Base-by-base conservation (phyloP, 2,888 invertebrate species). In the Muschampia plurimacula region DNA sequence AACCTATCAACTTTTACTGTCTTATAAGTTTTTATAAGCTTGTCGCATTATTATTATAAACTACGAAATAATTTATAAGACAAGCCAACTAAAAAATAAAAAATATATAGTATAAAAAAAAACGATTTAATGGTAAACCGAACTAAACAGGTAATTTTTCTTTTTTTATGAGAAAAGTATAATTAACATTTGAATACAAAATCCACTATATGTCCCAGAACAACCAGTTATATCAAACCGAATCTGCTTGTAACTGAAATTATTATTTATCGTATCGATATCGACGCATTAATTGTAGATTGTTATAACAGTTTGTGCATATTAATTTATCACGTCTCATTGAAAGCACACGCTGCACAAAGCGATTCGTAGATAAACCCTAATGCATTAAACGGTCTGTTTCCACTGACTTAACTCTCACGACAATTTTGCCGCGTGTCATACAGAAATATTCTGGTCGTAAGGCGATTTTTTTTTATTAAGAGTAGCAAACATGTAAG, bases 201-300 rank as follows among this genome's bases (percentile, higher is more conserved):
- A 22, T 52, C 8, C 15, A 49, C 15, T 22, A 13, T 15, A 15
- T 49, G n/a, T n/a, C 46, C 46, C 46, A 46, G 46, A 46, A 46
- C 13, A 13, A 13, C 0, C 13, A 13, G 5, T 49, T 41, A 41
- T 41, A 52, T 52, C 55, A 10, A 44, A 28, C 55, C 44, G 22
- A 55, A 41, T 52, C 60, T 28, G 8, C 36, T 2, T 28, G 44
- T 74, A 32, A 55, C 62, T 62, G 36, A 52, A 73, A 70, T 70
- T 63, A 65, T 69, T 67, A 70, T 67, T 67, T 67, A 74, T 67
- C 46, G 63, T 22, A n/a, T 60, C 55, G 22, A 55, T 57, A 67
- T 67, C 57, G 57, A 22, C 55, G 55, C 22, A 41, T 69, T 69
- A 52, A 62, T 69, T 52, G 52, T 63, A 63, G 49, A 44, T 36